Conservation (phyloP, 2,888 invertebrate species). For the Microchrysa polita region DNA sequence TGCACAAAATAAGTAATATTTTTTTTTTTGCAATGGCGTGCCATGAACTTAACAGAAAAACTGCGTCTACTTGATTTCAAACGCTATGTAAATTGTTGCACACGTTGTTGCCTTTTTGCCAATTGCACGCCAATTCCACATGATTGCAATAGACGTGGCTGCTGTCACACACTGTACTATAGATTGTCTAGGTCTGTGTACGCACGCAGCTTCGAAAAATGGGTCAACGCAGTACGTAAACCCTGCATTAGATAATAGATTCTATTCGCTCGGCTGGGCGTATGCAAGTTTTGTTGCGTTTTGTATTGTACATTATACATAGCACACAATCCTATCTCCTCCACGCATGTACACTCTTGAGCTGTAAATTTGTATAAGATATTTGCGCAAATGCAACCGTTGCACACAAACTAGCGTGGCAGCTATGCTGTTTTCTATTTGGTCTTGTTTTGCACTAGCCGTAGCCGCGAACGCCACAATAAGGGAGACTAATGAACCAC, state of each 20-base stretch:
- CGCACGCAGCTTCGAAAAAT: conserved; percentile 13
- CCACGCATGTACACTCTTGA: no score
- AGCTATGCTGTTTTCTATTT: no score
- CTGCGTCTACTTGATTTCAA: background rate
- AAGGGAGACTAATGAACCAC: background rate
- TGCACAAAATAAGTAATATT: background rate
- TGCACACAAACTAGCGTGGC: no score
- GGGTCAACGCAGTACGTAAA: conserved; percentile 29
- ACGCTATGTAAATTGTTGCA: background rate
- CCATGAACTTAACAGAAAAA: conserved; percentile 20
- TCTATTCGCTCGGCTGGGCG: background rate
- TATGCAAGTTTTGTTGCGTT: conserved; percentile 5
- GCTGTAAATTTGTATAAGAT: no score
- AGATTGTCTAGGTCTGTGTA: background rate
- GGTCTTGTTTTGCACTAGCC: background rate
- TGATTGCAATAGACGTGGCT: conserved; percentile 12
- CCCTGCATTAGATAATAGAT: conserved; percentile 29
- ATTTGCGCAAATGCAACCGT: no score
- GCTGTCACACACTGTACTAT: background rate
- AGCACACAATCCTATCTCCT: no score
- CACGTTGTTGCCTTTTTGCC: conserved; percentile 4
- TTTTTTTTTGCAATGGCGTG: background rate
- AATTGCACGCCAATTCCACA: conserved; percentile 3
- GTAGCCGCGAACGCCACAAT: background rate
- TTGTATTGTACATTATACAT: background rate